Evolutionary conservation across 2,888 invertebrate species (phyloP).

Genomic region (Cosmorhoe ocellata): DNA sequence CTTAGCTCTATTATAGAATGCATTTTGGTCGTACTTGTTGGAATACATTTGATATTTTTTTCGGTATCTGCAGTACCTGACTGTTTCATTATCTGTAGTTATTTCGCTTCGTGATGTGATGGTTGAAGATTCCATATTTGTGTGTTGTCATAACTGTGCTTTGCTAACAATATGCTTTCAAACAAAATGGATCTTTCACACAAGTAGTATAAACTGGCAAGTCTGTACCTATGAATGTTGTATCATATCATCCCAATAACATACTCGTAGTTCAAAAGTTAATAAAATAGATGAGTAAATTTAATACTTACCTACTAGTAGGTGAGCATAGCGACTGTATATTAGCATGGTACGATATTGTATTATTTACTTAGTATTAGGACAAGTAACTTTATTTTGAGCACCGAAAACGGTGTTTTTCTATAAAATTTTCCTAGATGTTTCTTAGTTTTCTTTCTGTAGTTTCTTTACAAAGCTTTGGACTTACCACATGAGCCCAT

Average conservation of each 20-base stretch:
- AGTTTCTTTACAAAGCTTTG: neutral
- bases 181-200: slow-evolving; percentile 36
- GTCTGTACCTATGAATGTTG: slow-evolving; percentile 20
- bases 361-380: slow-evolving; percentile 1
- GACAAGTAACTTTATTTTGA: neutral
- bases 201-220: slow-evolving; percentile 17
- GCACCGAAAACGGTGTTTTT: slow-evolving; percentile 5
- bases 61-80: slow-evolving; percentile 34
- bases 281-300: neutral
- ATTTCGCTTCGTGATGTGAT: slow-evolving; percentile 15
- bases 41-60: neutral
- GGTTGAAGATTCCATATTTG: slow-evolving; percentile 36
- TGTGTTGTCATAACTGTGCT: slow-evolving; percentile 31
- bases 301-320: neutral
- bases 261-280: slow-evolving; percentile 1
- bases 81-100: slow-evolving; percentile 32
- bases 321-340: slow-evolving; percentile 32
- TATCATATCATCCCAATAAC: slow-evolving; percentile 18
- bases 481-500: slow-evolving; percentile 14
- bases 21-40: too few species aligned
- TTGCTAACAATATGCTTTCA: slow-evolving; percentile 33
- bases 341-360: slow-evolving; percentile 22
- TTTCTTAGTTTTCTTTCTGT: neutral
- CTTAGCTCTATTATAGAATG: too few species aligned
- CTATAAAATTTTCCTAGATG: too few species aligned